Evolutionary conservation across 1,140 invertebrate species (phyloP).

Genomic region (Helicorthomorpha holstii): DNA sequence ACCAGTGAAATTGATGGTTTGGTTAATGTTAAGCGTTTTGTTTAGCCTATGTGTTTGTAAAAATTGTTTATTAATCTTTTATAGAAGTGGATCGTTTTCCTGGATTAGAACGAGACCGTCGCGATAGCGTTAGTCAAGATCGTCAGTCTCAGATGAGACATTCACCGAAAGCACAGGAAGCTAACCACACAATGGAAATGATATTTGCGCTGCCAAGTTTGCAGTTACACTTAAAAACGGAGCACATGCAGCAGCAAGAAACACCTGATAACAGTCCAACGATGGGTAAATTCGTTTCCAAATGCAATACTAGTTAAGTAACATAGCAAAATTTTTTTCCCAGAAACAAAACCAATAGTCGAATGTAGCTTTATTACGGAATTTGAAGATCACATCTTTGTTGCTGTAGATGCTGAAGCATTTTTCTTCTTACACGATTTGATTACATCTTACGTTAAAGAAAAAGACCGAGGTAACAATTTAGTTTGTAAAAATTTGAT

Average conservation of each 20-base stretch:
- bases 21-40: background rate
- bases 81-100: constrained; percentile 77
- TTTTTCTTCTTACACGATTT: constrained; percentile 96
- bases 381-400: constrained; percentile 95
- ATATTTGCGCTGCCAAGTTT: constrained; percentile 87
- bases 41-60: background rate
- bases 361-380: constrained; percentile 95
- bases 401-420: constrained; percentile 92
- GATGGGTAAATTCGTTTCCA: constrained; percentile 27
- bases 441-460: constrained; percentile 85
- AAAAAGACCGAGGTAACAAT: constrained; percentile 57
- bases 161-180: constrained; percentile 32
- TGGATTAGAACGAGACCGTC: constrained; percentile 50
- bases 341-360: constrained; percentile 70
- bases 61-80: constrained; percentile 12
- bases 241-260: constrained; percentile 58
- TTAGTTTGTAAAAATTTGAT: too few species aligned
- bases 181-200: constrained; percentile 78
- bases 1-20: constrained; percentile 82
- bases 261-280: constrained; percentile 50
- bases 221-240: constrained; percentile 81
- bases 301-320: background rate
- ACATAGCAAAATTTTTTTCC: constrained; percentile 11
- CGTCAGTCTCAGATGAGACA: constrained; percentile 10
- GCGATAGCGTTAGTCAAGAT: constrained; percentile 21